Conservation (phyloP, 2,113 vertebrate species). For the Dermatemys mawii region DNA sequence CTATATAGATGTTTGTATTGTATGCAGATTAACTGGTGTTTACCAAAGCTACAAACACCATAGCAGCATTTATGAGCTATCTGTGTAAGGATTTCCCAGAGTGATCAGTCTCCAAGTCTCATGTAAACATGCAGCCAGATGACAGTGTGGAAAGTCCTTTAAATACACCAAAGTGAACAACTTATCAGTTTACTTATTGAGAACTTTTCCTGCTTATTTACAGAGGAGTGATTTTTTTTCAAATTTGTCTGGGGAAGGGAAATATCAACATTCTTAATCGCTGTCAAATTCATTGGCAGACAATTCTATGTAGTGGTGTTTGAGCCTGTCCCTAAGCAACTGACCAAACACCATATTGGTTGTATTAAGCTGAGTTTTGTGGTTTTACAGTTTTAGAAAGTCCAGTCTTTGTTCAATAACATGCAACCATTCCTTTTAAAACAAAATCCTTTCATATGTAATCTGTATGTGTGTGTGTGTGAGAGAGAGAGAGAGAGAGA, state of each 20-base stretch:
- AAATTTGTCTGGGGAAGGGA: slow-evolving; percentile 28
- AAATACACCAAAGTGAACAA: slow-evolving; percentile 7
- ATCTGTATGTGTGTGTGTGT: background rate
- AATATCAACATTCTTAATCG: slow-evolving; percentile 47
- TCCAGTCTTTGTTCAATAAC: slow-evolving; percentile 30
- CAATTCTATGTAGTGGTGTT: background rate
- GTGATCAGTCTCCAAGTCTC: slow-evolving; percentile 21
- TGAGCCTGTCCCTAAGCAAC: slow-evolving; percentile 63
- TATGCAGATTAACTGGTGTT: background rate
- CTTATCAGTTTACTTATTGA: slow-evolving; percentile 20
- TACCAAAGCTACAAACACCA: background rate
- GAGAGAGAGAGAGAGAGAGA: background rate
- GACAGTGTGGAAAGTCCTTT: background rate
- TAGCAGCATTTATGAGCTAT: background rate
- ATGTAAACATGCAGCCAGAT: background rate
- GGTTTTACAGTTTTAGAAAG: slow-evolving; percentile 59
- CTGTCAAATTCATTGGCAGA: slow-evolving; percentile 44
- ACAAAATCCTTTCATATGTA: slow-evolving; percentile 7
- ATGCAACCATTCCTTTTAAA: slow-evolving; percentile 39
- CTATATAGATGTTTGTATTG: background rate
- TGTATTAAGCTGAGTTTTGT: slow-evolving; percentile 45
- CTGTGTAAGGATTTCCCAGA: background rate
- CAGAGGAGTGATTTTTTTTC: background rate
- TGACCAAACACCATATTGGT: slow-evolving; percentile 47
- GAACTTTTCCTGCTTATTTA: slow-evolving; percentile 33